Evolutionary conservation across 2,888 invertebrate species (phyloP), one percentile per base, ranked within the genome.

Genomic region (Drosophila colorata): DNA sequence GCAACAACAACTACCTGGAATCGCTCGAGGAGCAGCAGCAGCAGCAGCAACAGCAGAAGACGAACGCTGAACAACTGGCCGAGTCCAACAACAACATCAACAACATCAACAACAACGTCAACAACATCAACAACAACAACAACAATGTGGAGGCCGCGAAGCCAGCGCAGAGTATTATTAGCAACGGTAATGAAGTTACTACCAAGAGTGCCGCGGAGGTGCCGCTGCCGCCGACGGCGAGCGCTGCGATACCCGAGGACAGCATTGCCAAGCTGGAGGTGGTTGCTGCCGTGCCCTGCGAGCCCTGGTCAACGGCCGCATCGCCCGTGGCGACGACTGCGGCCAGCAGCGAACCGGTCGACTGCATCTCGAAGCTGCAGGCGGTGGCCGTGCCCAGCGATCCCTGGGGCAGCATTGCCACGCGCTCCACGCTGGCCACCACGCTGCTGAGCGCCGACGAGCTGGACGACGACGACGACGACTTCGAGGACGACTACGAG

Each of bases 301-400:
- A 92, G 76, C 88, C 91, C 4, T 91, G 92, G 92, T 85, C 90
- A 44, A 68, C 86, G 38, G 53, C 84, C 0, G 55, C 84, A 0
- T 41, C 80, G 4, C 69, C 88, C 0, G 75, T 57, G n/a, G 71
- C 58, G 9, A n/a, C n/a, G n/a, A n/a, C n/a, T n/a, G 52, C 49
- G 7, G 87, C 58, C 48, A 51, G 38, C 57, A 56, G 81, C 25
- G 92, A 92, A 70, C 91, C 92, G 16, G 92, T 92, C 33, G 94
- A 94, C 88, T 94, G 94, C 88, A 94, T 94, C 92, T 94, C 95
- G 90, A 94, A 94, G 92, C 93, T 95, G 92, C 95, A 95, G 93
- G 95, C 95, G 80, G 95, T 95, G 89, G 95, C 95, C 79, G 95
- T 95, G 92, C 95, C 94, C 88, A 94, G 93, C 49, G 94, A 94